A percentile compares a stretch with the other conserved stretches of the same genome.
Evolutionary conservation across 1,140 invertebrate genomes (phyloP).

Genomic region (Gryon sp.): DNA sequence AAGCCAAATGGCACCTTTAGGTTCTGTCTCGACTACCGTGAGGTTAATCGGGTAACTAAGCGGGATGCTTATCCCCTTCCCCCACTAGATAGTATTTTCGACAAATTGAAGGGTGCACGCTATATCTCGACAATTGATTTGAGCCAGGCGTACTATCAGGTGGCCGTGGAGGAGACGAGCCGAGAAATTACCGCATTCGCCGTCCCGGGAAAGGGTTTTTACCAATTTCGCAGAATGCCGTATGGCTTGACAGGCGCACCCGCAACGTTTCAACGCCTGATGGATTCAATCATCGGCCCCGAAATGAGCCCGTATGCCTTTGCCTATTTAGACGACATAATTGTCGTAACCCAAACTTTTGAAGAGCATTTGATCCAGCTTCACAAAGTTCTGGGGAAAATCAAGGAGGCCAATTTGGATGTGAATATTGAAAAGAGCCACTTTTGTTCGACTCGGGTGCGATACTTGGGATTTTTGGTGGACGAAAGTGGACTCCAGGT

Average conservation of each 20-base stretch:
- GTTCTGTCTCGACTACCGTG: constrained; percentile 24
- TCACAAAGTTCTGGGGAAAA: background rate
- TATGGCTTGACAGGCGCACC: constrained; percentile 70
- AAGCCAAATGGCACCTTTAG: constrained; percentile 8
- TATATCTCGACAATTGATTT: constrained; percentile 63
- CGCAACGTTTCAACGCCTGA: constrained; percentile 66
- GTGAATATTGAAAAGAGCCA: constrained; percentile 4
- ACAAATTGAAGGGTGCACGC: constrained; percentile 59
- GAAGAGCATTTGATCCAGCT: constrained; percentile 57
- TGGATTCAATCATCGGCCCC: constrained; percentile 44
- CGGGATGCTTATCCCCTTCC: constrained; percentile 21
- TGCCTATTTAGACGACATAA: constrained; percentile 64
- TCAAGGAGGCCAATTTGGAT: background rate
- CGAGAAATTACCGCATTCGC: constrained; percentile 34
- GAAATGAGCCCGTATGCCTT: constrained; percentile 24
- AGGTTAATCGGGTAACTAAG: constrained; percentile 1
- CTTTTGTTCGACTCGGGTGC: constrained; percentile 24
- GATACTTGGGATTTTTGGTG: background rate
- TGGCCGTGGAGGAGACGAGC: constrained; percentile 33
- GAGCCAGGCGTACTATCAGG: constrained; percentile 66
- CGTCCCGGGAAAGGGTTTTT: constrained; percentile 41
- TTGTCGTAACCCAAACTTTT: constrained; percentile 53
- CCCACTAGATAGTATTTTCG: constrained; percentile 39
- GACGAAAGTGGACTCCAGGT: constrained; percentile 8
- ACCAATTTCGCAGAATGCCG: constrained; percentile 65